Evolutionary conservation across 2,797 vertebrate species (phyloP).

Genomic region (Gastrophryne carolinensis): DNA sequence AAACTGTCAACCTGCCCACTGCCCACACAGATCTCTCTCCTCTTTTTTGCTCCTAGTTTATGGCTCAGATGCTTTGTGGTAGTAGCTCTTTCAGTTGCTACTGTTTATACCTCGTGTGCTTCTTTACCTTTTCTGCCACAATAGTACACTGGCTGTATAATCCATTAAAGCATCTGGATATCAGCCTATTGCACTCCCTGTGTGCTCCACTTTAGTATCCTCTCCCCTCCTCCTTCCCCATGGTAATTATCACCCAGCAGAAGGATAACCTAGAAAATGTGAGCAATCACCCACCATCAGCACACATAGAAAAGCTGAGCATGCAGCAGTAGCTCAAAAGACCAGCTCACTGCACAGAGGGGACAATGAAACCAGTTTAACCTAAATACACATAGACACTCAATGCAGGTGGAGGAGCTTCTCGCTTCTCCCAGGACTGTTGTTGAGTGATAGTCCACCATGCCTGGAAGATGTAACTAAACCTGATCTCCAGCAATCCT

Average conservation of each 20-base stretch:
- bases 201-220: not conserved
- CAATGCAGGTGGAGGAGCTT: slow-evolving; percentile 24
- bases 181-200: not conserved
- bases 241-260: not conserved
- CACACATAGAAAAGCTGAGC: not conserved
- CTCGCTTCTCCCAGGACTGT: not conserved
- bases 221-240: not conserved
- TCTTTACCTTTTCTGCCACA: not conserved
- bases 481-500: not conserved
- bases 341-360: not conserved
- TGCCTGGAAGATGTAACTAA: not conserved
- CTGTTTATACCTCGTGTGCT: slow-evolving; percentile 46
- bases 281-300: not conserved
- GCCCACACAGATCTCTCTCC: slow-evolving; percentile 40
- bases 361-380: slow-evolving; percentile 4
- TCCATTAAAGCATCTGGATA: not conserved
- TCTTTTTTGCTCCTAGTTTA: not conserved
- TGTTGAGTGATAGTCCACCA: not conserved
- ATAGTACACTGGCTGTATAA: not conserved
- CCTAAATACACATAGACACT: slow-evolving; percentile 16
- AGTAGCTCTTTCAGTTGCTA: slow-evolving; percentile 43
- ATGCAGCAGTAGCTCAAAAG: not conserved
- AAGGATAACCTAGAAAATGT: slow-evolving; percentile 14
- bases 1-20: slow-evolving; percentile 44
- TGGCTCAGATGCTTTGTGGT: not conserved